Evolutionary conservation across 23 tunicate species (phyloP), one percentile per base, ranked within the genome.

Genomic region (Phallusia fumigata): DNA sequence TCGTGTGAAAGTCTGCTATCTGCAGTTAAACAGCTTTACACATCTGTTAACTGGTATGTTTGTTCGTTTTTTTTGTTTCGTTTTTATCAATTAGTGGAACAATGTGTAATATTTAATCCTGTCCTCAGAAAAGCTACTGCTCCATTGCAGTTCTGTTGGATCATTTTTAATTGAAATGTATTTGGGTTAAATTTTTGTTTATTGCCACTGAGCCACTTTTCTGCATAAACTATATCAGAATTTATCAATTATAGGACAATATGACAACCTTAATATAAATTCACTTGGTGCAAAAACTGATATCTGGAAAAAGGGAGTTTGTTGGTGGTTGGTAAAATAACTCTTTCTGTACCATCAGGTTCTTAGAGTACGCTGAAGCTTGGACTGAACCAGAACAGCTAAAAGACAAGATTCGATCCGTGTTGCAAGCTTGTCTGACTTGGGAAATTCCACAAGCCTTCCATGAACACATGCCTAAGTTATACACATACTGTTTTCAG

Each of bases 401-500:
- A 28, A 81, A 73, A 26, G 31, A 19, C 18, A 30, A 84, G 34
- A 83, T 89, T 31, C 79, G 74, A 21, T 52, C 80, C 0, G 58
- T 84, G 0, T 76, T 89, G 19, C 35, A 65, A 21, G 76, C 88
- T 45, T 73, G 82, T 44, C 50, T 89, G 15, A 73, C 34, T 21
- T 89, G 94, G 94, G 73, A 84, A 40, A 22, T 84, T 16, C 52
- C 85, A 35, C 52, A 36, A 28, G 35, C 52, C 30, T 32, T 84
- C 40, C 52, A 77, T 10, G 88, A 84, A 32, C 28, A 52, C 0
- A 84, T 89, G 36, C 15, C 84, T 26, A 75, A 84, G 52, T 30
- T 76, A 19, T 83, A 65, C 50, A 28, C 88, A 0, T 81, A 79
- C 36, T 75, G 85, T 33, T 75, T 89, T 40, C 94, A 89, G 82